These are phyloP conservation scores for Gymnoscopelus braueri DNA, from an alignment of 2,797 vertebrate genomes.

Conservation along the genomic window DNA sequence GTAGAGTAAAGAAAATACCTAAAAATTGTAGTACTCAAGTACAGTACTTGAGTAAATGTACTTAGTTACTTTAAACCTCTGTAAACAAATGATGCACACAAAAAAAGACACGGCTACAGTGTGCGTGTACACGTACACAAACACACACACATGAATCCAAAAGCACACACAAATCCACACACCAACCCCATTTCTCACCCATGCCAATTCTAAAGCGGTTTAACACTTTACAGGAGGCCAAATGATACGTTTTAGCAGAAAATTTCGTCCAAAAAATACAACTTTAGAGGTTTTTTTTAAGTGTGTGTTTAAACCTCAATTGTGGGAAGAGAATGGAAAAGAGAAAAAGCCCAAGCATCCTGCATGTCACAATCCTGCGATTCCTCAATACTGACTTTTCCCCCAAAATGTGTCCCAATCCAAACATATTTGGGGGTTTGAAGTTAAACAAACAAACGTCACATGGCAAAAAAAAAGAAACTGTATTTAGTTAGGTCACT, in stretches of 20 bases:
- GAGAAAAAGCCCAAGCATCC: background rate
- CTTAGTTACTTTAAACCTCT: too few species aligned
- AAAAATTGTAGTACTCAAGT: too few species aligned
- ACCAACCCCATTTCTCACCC: conserved; percentile 8
- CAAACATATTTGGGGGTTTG: too few species aligned
- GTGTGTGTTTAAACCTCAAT: conserved; percentile 1
- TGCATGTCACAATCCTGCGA: too few species aligned
- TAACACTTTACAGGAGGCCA: conserved; percentile 51
- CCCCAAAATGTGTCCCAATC: too few species aligned
- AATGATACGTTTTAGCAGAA: conserved; percentile 44
- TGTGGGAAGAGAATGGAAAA: conserved; percentile 1
- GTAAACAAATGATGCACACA: conserved; percentile 6
- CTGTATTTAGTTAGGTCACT: too few species aligned
- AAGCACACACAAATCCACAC: conserved; percentile 25
- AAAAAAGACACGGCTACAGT: conserved; percentile 40
- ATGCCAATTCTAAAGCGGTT: conserved; percentile 44
- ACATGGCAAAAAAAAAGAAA: too few species aligned
- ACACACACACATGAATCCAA: conserved; percentile 28
- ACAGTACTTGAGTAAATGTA: too few species aligned
- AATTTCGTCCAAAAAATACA: conserved; percentile 15
- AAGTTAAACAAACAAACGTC: too few species aligned
- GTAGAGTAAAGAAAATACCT: too few species aligned
- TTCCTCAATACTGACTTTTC: too few species aligned
- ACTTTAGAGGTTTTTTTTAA: background rate
- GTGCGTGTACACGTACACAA: conserved; percentile 20